phyloP scores from a whole-genome alignment of 2,888 invertebrate genomes.

The Pristionchus arcanus region DNA sequence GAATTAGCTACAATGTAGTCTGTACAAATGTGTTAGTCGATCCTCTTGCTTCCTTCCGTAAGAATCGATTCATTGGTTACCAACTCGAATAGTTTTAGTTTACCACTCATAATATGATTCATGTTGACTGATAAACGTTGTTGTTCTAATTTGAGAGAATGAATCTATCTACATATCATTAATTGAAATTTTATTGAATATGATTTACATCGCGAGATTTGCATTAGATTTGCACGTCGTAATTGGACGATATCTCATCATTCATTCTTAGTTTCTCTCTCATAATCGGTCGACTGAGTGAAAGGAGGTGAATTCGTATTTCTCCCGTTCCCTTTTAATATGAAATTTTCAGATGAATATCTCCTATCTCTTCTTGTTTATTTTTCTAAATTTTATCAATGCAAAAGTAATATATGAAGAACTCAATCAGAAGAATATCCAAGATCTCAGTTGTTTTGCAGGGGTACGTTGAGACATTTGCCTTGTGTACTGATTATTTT shows the following conservation, averaged over 20 bases:
- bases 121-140: slow-evolving; percentile 38
- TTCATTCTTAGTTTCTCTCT: neutral
- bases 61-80: slow-evolving; percentile 22
- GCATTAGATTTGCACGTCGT: neutral
- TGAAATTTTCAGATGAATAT: neutral
- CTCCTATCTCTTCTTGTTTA: neutral
- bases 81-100: neutral
- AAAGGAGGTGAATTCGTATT: neutral
- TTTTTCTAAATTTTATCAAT: neutral
- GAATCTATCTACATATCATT: neutral
- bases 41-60: neutral
- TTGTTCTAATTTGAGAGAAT: neutral
- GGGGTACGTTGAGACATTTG: neutral
- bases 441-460: neutral
- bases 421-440: neutral
- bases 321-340: neutral
- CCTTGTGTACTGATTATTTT: neutral
- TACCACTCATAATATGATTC: neutral
- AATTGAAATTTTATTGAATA: neutral
- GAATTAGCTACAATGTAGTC: slow-evolving; percentile 44
- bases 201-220: neutral
- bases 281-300: neutral
- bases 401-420: neutral
- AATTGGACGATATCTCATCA: neutral
- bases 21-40: slow-evolving; percentile 47